Percentiles rank a stretch among this genome's conserved stretches.
phyloP scores from a whole-genome alignment of 2,888 invertebrate genomes.

The Lydus trimaculatus region DNA sequence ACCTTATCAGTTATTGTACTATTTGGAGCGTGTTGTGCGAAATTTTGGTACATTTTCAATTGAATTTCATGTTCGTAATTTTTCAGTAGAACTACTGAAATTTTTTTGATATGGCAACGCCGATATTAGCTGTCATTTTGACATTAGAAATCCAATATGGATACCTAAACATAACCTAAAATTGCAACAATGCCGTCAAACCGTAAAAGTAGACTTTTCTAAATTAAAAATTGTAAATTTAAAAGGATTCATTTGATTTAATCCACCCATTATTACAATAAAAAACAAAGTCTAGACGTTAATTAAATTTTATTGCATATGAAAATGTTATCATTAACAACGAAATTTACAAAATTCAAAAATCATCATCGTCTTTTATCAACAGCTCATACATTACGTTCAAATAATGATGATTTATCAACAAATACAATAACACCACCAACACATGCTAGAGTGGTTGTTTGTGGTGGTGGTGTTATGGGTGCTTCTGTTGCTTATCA shows the following conservation, averaged over 20 bases:
- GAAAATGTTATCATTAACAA: neutral
- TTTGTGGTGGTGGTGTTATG: constrained; percentile 93
- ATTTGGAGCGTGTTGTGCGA: too few species aligned
- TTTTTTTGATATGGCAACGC: neutral
- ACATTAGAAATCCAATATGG: neutral
- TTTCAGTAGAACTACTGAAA: neutral
- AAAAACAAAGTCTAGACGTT: neutral
- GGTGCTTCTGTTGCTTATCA: constrained; percentile 94
- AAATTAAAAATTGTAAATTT: neutral
- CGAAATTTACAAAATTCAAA: neutral
- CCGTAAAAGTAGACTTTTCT: neutral
- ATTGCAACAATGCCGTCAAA: neutral
- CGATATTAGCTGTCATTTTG: neutral
- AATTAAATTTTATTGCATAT: neutral
- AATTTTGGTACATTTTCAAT: too few species aligned
- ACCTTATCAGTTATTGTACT: too few species aligned
- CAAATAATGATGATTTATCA: constrained; percentile 15
- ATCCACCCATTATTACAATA: neutral
- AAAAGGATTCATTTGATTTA: neutral
- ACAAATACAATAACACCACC: constrained; percentile 55
- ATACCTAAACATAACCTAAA: neutral
- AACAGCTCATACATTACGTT: neutral
- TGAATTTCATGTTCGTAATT: neutral
- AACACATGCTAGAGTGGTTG: constrained; percentile 74
- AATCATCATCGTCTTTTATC: constrained; percentile 8